phyloP scores from a whole-genome alignment of 2,113 vertebrate species.

The Cnemophilus loriae region DNA sequence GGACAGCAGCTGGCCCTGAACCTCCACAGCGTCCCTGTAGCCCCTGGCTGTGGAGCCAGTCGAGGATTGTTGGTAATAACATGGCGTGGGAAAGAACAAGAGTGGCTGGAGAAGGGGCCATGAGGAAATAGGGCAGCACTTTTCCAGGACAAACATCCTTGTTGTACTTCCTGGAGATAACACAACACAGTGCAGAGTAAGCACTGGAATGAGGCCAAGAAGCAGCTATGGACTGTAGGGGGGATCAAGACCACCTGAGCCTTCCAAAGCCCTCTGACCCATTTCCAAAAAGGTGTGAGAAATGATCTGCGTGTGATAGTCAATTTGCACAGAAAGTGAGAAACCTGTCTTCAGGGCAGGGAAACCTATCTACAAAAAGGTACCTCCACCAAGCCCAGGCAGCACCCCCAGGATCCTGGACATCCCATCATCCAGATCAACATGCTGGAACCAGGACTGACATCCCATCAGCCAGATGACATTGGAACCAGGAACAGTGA shows the following conservation, averaged over 20 bases:
- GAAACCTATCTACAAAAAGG: neutral
- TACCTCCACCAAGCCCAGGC: neutral
- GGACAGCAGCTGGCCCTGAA: neutral
- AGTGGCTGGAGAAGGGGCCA: neutral
- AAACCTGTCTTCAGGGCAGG: neutral
- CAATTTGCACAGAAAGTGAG: neutral
- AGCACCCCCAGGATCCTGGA: neutral
- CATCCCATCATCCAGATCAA: neutral
- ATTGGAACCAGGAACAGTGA: neutral
- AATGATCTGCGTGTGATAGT: fast-evolving
- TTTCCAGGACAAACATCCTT: neutral
- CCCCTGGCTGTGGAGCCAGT: neutral
- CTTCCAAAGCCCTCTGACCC: neutral
- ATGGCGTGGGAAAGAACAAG: neutral
- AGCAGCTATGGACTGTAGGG: neutral
- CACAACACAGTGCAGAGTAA: neutral
- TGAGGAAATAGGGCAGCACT: neutral
- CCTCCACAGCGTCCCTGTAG: neutral
- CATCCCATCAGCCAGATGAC: neutral
- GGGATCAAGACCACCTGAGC: neutral
- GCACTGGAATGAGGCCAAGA: neutral
- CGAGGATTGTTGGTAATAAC: neutral
- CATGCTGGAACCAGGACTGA: neutral
- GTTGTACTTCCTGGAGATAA: neutral
- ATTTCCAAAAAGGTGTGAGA: neutral